Percentiles rank a stretch among this genome's conserved stretches.
phyloP scores from a whole-genome alignment of 2,113 vertebrate species.

The Aramus guarauna region DNA sequence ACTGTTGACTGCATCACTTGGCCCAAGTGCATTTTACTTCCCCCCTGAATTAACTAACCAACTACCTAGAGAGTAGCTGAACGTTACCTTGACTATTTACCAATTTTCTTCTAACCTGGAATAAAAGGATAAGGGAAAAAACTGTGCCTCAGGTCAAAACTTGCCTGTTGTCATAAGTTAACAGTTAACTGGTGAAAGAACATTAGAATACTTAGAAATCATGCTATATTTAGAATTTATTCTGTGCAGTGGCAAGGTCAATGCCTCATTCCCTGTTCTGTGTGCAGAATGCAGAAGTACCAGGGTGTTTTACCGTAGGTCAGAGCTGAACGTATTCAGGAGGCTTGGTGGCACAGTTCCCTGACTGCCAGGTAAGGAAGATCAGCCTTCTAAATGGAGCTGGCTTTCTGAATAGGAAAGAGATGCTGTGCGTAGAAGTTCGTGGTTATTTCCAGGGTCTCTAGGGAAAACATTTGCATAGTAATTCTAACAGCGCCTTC shows the following conservation, averaged over 20 bases:
- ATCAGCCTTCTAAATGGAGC: background rate
- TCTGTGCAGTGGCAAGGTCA: background rate
- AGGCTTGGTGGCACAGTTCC: background rate
- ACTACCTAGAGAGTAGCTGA: background rate
- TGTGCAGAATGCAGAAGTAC: background rate
- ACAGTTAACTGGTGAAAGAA: constrained; percentile 31
- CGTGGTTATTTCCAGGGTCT: background rate
- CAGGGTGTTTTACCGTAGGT: background rate
- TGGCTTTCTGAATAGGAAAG: background rate
- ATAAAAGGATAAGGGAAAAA: background rate
- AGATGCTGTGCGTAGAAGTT: background rate
- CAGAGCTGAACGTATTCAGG: background rate
- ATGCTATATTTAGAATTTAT: constrained; percentile 20
- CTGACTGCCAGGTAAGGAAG: background rate
- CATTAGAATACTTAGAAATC: background rate
- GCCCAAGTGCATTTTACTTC: background rate
- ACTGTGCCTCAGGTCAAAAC: background rate
- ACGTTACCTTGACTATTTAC: background rate
- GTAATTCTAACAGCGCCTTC: background rate
- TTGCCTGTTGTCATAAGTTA: constrained; percentile 5
- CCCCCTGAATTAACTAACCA: background rate
- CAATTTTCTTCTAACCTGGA: background rate
- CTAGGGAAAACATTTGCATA: background rate
- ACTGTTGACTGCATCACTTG: background rate
- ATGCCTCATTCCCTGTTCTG: background rate